phyloP scores from a whole-genome alignment of 1,140 invertebrate species.

The Pogonomyrmex californicus region DNA sequence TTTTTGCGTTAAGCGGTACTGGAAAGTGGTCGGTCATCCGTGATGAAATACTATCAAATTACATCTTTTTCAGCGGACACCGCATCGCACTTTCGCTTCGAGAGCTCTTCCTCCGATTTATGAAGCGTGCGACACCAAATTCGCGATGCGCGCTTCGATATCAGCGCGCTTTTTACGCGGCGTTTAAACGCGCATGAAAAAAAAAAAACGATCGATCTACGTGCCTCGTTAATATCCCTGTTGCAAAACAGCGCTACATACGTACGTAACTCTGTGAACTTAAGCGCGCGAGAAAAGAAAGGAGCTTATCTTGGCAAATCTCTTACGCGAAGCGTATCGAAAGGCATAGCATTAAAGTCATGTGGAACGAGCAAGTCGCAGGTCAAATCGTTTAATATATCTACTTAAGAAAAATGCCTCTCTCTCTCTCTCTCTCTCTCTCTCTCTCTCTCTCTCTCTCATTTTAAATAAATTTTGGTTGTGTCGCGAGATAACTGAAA shows the following conservation, averaged over 20 bases:
- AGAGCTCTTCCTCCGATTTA: constrained; percentile 47
- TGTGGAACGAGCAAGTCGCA: not conserved
- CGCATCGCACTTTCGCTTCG: constrained; percentile 46
- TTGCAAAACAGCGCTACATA: not conserved
- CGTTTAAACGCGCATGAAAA: not conserved
- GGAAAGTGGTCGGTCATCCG: constrained; percentile 50
- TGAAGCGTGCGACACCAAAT: constrained; percentile 36
- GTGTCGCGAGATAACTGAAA: not conserved
- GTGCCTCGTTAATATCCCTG: constrained; percentile 17
- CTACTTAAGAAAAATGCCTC: not conserved
- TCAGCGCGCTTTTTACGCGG: not conserved
- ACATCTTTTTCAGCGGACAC: constrained; percentile 39
- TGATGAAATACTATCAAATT: constrained; percentile 54
- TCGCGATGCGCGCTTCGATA: not conserved
- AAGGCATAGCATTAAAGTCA: constrained; percentile 21
- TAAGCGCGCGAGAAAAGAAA: constrained; percentile 4
- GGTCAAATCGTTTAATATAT: constrained; percentile 16
- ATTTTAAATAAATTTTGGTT: not conserved
- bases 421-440: too few relatives aligned
- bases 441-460: too few relatives aligned
- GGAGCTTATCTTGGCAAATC: constrained; percentile 42
- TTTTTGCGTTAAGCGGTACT: constrained; percentile 25
- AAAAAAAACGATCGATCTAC: not conserved
- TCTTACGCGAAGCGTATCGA: constrained; percentile 14
- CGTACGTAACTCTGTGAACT: not conserved